phyloP scores from a whole-genome alignment of 1,140 invertebrate genomes.

The Pseudomyrmex flavicornis region DNA sequence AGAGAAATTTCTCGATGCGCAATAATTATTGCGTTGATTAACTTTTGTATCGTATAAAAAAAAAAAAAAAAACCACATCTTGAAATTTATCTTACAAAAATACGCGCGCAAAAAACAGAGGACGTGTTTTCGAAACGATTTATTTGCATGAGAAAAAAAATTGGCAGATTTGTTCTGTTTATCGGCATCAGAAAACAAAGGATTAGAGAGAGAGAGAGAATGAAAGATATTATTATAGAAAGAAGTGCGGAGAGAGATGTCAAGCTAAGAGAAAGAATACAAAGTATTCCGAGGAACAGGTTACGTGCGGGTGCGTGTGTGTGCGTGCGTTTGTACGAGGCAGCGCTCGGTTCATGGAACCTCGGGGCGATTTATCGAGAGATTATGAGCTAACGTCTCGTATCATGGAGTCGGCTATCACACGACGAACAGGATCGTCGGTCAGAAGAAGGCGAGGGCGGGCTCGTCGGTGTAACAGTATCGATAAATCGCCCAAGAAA shows the following conservation, averaged over 20 bases:
- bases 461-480: slow-evolving; percentile 57
- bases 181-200: not conserved
- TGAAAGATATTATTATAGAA: not conserved
- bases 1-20: not conserved
- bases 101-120: too few species aligned
- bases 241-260: not conserved
- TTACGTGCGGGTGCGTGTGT: not conserved
- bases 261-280: not conserved
- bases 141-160: not conserved
- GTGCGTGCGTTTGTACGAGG: slow-evolving; percentile 27
- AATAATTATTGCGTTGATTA: too few species aligned
- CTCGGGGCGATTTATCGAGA: slow-evolving; percentile 67
- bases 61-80: too few species aligned
- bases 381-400: slow-evolving; percentile 68
- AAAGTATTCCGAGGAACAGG: not conserved
- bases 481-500: slow-evolving; percentile 67
- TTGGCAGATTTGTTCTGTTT: too few species aligned
- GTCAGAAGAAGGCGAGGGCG: slow-evolving; percentile 40
- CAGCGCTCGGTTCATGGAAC: slow-evolving; percentile 29
- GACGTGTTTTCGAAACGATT: not conserved
- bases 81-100: too few species aligned
- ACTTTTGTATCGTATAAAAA: too few species aligned
- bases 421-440: slow-evolving; percentile 43
- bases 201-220: not conserved
- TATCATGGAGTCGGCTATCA: slow-evolving; percentile 55